phyloP scores from a whole-genome alignment of 2,797 vertebrate species.

The Acanthornis magna region DNA sequence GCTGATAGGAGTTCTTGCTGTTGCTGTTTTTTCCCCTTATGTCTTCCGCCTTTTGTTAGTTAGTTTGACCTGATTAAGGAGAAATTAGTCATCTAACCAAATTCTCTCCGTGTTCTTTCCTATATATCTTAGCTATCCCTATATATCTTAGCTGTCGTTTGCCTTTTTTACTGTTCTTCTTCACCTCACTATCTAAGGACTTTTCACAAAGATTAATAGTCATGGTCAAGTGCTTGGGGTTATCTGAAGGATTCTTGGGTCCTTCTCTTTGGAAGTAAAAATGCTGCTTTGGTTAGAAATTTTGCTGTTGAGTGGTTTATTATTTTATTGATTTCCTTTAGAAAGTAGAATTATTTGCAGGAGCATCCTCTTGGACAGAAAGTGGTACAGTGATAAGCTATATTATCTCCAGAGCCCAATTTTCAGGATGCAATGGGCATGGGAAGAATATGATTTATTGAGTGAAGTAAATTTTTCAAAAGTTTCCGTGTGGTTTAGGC shows the following conservation, averaged over 20 bases:
- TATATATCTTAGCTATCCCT: background rate
- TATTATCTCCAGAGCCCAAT: background rate
- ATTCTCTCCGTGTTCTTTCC: background rate
- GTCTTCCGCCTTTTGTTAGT: background rate
- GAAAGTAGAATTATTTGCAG: background rate
- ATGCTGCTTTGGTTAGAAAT: background rate
- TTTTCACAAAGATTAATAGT: background rate
- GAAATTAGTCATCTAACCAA: background rate
- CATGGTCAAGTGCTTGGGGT: background rate
- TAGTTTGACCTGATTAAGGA: conserved; percentile 23
- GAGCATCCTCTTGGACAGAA: background rate
- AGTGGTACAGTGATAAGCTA: background rate
- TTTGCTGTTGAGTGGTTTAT: background rate
- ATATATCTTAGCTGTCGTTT: background rate
- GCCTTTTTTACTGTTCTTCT: background rate
- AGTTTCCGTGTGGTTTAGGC: background rate
- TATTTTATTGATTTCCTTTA: background rate
- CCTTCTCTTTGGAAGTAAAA: background rate
- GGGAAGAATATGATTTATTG: background rate
- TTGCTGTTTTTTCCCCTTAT: background rate
- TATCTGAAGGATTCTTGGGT: background rate
- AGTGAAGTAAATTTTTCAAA: background rate
- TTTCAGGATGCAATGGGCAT: background rate
- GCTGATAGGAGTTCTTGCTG: background rate
- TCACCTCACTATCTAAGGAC: background rate